Percentiles rank a stretch among this genome's conserved stretches.
Conservation (phyloP, 2,888 invertebrate genomes). For the Drosophila lutescens region DNA sequence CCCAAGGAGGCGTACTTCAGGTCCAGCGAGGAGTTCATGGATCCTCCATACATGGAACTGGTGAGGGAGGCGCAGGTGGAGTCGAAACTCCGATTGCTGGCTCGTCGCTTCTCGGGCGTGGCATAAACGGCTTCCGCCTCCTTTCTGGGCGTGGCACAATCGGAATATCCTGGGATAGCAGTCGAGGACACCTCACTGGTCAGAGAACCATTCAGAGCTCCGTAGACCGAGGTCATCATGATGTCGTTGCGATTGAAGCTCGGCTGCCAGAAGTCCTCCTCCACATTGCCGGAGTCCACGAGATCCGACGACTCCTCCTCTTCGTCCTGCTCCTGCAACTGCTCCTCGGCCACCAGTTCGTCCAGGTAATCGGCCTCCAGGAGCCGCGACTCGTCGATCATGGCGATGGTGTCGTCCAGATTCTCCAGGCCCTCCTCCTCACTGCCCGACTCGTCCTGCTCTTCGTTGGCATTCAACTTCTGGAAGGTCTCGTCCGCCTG, state of each 20-base stretch:
- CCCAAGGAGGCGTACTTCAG: conserved; percentile 69
- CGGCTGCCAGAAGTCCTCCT: conserved; percentile 73
- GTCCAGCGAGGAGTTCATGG: conserved; percentile 81
- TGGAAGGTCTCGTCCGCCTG: conserved; percentile 82
- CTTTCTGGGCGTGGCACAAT: conserved; percentile 57
- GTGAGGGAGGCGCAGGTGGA: conserved; percentile 81
- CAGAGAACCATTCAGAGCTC: conserved; percentile 81
- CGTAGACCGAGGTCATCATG: conserved; percentile 84
- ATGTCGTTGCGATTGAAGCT: conserved; percentile 78
- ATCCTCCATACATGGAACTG: conserved; percentile 81
- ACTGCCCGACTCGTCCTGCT: conserved; percentile 25
- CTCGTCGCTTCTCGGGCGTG: conserved; percentile 81
- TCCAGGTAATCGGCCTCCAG: conserved; percentile 82
- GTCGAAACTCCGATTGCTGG: conserved; percentile 80
- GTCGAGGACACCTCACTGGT: conserved; percentile 63
- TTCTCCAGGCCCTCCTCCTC: conserved; percentile 35
- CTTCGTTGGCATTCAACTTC: conserved; percentile 64
- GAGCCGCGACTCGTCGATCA: conserved; percentile 83
- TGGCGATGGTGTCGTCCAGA: conserved; percentile 76
- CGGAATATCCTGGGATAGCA: conserved; percentile 37
- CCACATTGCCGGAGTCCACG: conserved; percentile 65
- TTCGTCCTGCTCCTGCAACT: conserved; percentile 22
- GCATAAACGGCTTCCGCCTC: conserved; percentile 77
- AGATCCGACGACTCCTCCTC: conserved; percentile 40
- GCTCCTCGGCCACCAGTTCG: conserved; percentile 72